phyloP scores from a whole-genome alignment of 2,113 vertebrate genomes.

The Cyanoramphus novaezelandiae region DNA sequence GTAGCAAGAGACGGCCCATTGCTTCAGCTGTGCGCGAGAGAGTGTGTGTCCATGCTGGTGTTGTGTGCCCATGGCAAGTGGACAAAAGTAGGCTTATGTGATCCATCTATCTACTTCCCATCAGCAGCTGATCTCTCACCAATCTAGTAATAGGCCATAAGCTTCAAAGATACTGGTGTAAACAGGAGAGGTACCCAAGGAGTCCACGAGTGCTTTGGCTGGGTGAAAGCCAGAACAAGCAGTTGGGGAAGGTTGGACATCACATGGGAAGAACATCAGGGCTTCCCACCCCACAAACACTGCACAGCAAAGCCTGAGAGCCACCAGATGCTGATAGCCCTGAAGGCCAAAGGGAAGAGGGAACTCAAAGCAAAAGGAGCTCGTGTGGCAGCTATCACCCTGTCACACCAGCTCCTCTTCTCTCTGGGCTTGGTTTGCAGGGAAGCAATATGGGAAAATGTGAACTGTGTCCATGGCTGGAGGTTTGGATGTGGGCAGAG shows the following conservation, averaged over 20 bases:
- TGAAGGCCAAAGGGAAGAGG: background rate
- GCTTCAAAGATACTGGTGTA: background rate
- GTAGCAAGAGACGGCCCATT: too few species aligned
- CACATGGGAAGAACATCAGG: background rate
- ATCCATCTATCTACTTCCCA: background rate
- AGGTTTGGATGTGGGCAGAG: background rate
- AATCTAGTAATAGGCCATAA: background rate
- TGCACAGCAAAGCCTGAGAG: background rate
- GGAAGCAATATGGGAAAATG: background rate
- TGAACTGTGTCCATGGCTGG: background rate
- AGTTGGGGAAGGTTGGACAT: background rate
- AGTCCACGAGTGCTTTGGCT: background rate
- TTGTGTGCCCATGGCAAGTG: rapidly evolving
- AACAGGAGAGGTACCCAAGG: background rate
- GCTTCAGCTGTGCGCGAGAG: background rate
- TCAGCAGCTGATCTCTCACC: background rate
- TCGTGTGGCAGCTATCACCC: background rate
- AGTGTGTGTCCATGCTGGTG: background rate
- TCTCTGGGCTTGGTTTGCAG: background rate
- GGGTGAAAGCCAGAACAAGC: background rate
- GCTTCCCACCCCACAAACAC: background rate
- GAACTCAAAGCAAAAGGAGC: background rate
- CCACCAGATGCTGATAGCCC: background rate
- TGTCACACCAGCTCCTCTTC: background rate
- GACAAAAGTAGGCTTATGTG: background rate